Evolutionary conservation across 2,113 vertebrate species (phyloP).

Genomic region (Lepisosteus oculatus): DNA sequence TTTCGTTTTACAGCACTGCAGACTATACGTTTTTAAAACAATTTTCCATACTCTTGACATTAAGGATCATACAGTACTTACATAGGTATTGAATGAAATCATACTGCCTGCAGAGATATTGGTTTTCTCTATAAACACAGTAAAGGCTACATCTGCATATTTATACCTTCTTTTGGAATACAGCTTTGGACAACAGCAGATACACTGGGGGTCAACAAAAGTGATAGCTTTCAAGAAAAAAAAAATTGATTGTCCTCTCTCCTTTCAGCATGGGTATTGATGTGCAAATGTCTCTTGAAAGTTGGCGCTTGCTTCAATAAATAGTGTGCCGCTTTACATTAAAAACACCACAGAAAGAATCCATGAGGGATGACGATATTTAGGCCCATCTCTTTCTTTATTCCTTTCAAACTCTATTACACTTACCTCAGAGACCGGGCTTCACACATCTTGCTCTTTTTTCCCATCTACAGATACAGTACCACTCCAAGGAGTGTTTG

Average conservation of each 20-base stretch:
- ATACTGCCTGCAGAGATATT: not conserved
- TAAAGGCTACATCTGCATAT: not conserved
- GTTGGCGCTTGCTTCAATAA: slow-evolving; percentile 18
- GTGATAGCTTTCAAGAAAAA: slow-evolving; percentile 7
- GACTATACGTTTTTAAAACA: no score
- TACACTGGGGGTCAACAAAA: not conserved
- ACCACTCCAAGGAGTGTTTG: slow-evolving; percentile 49
- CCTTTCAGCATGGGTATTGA: slow-evolving; percentile 31
- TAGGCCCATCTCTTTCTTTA: slow-evolving; percentile 30
- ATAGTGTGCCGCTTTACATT: slow-evolving; percentile 34
- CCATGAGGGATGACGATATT: slow-evolving; percentile 30
- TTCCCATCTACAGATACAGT: slow-evolving; percentile 36
- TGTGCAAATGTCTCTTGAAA: slow-evolving; percentile 42
- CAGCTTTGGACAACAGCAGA: not conserved
- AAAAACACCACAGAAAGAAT: slow-evolving; percentile 43
- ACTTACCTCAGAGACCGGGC: slow-evolving; percentile 36
- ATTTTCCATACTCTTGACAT: no score
- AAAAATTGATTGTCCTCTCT: slow-evolving; percentile 18
- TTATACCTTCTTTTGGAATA: not conserved
- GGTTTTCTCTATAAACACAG: not conserved
- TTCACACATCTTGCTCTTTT: slow-evolving; percentile 49
- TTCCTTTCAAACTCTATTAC: slow-evolving; percentile 46
- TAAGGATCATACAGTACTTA: no score
- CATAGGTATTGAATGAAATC: no score
- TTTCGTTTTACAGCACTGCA: no score